Base-by-base conservation (phyloP, 2,797 vertebrate genomes). In the Nannoperca obscura region DNA sequence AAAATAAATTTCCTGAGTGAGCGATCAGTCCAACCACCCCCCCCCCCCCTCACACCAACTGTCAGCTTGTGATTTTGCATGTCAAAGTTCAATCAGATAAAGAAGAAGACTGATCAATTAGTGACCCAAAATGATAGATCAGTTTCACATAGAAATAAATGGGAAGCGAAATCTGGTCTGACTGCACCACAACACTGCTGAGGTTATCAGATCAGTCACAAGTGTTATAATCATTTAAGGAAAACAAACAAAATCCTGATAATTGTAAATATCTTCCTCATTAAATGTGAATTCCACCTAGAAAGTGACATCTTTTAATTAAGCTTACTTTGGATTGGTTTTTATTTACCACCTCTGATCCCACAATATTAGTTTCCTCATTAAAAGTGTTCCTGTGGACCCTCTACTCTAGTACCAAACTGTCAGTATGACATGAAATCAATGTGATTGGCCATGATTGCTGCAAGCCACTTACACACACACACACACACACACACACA, bases 351-450 rank as follows among this genome's bases (percentile, higher is more conserved):
- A 34, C 15, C 50, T 36, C n/a, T 13, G 1, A 22, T 47, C n/a
- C n/a, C 5, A 50, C 24, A 42, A 32, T 52, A 42, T 50, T 47
- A 19, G 15, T 44, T 42, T 55, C 0, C 20, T 27, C 7, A 38
- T 32, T 19, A 7, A n/a, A 46, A 11, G 4, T 1, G 24, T 27
- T 27, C 24, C 24, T 27, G 24, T 27, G 24, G 24, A 10, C 0
- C 0, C 14, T 47, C n/a, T 5, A 42, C 54, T 76, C 46, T 8
- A 52, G 34, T 32, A 58, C 11, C 14, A 36, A 30, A 62, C 32
- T 62, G 57, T 27, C 40, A 53, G 1, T 32, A 5, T 20, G 19
- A n/a, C 17, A 58, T 64, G 13, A 65, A 75, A 68, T 57, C 40
- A 69, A 19, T 62, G 24, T 27, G 24, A 27, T 27, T 27, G 24